Percentiles rank a stretch among this genome's conserved stretches.
phyloP scores from a whole-genome alignment of 2,888 invertebrate species.

The Campaea margaritaria region DNA sequence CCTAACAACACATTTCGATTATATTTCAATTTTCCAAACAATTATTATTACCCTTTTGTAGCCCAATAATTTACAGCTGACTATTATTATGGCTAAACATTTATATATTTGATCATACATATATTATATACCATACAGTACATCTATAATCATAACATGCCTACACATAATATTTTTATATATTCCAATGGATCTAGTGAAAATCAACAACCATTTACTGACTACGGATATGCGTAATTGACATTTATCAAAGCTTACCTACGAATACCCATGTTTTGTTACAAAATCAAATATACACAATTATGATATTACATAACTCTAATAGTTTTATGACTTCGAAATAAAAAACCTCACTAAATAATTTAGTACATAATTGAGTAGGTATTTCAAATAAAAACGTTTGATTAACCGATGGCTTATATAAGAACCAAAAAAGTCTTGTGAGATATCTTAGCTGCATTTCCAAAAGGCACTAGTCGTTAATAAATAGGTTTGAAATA shows the following conservation, averaged over 20 bases:
- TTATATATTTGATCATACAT: not conserved
- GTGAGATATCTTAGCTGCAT: conserved; percentile 54
- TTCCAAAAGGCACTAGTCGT: conserved; percentile 75
- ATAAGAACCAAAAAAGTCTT: no score
- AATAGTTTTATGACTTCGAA: no score
- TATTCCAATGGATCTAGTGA: no score
- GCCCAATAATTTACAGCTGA: conserved; percentile 46
- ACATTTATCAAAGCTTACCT: conserved; percentile 44
- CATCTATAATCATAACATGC: not conserved
- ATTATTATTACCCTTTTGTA: conserved; percentile 55
- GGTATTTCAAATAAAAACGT: no score
- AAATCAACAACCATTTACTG: no score
- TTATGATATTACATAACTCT: not conserved
- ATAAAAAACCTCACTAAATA: no score
- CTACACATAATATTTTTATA: no score
- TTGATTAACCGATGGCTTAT: no score
- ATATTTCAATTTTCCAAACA: conserved; percentile 36
- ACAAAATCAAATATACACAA: not conserved
- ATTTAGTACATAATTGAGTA: no score
- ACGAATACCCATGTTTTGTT: conserved; percentile 1
- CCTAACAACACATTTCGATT: conserved; percentile 54
- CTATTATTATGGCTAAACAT: conserved; percentile 9
- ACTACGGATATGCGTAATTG: conserved; percentile 1
- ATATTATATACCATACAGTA: not conserved
- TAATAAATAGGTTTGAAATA: conserved; percentile 61